Percentiles rank a stretch among this genome's conserved stretches.
Evolutionary conservation across 2,888 invertebrate species (phyloP).

Genomic region (Drosophila paramelanica): DNA sequence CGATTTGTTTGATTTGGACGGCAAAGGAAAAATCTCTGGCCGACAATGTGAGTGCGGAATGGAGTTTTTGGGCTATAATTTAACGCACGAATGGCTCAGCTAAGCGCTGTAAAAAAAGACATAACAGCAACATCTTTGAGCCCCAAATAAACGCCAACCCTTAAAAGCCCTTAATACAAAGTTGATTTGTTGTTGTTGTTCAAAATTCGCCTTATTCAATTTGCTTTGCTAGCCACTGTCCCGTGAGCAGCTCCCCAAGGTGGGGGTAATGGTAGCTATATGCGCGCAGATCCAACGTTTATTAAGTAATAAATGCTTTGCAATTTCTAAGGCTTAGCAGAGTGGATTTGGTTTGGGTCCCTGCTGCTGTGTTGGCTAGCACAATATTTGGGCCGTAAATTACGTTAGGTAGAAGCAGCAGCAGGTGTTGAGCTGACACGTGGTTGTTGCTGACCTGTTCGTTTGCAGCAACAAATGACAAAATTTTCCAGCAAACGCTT

Average conservation of each 20-base stretch:
- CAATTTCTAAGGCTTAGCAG: conserved; percentile 61
- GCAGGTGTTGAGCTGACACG: conserved; percentile 43
- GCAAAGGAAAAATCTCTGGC: conserved; percentile 57
- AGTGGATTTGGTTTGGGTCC: conserved; percentile 39
- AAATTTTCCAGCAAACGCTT: conserved; percentile 63
- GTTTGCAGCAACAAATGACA: conserved; percentile 53
- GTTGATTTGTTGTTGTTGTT: conserved; percentile 30
- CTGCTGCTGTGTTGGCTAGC: conserved; percentile 13
- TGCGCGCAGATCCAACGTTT: conserved; percentile 39
- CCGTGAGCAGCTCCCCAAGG: neutral
- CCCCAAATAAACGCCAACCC: conserved; percentile 56
- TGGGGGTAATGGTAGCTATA: neutral
- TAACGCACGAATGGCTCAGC: conserved; percentile 73
- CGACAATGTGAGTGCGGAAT: conserved; percentile 17
- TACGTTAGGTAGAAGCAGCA: conserved; percentile 28
- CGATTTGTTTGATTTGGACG: conserved; percentile 77
- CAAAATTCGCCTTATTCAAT: conserved; percentile 56
- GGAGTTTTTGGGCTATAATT: conserved; percentile 66
- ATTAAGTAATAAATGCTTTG: conserved; percentile 74
- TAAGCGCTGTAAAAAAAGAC: conserved; percentile 63
- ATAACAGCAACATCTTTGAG: conserved; percentile 41
- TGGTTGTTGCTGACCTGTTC: conserved; percentile 15
- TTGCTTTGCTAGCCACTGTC: conserved; percentile 26
- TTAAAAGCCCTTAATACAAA: conserved; percentile 62
- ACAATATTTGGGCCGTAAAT: conserved; percentile 48